Evolutionary conservation across 2,797 vertebrate species (phyloP), one percentile per base, ranked within the genome.

Genomic region (Channallabes apus): DNA sequence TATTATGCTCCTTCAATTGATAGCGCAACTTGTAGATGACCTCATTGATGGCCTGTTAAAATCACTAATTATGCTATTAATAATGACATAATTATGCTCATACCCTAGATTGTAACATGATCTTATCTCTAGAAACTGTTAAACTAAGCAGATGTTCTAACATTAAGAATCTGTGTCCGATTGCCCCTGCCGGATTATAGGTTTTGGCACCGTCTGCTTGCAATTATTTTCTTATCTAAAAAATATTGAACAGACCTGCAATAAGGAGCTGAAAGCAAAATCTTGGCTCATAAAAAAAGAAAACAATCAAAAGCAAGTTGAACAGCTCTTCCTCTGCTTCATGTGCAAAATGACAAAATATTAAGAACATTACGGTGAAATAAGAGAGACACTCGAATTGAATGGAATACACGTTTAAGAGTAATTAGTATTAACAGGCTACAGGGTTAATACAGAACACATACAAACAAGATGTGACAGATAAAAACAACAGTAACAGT

Each of bases 341-440:
- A 35, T 11, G 75, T 32, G 75, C 22, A 58, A 51, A 11, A 58
- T 32, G 6, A 58, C 14, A 56, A 58, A 56, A 18, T 76, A 7
- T 27, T 54, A 2, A 11, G 17, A 75, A 58, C 22, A 58, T 11
- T 20, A 32, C 3, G 9, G 1, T 38, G 12, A 38, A 67, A 20
- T n/a, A 12, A 80, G 3, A 65, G 4, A 62, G 15, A 64, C 75
- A 54, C 62, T 3, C 62, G 41, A 54, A 32, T 22, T 14, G 41
- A 80, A 67, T 22, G 22, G 41, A 29, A 67, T 81, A 81, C 79
- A 67, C 27, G 62, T 81, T 67, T 81, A 80, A 65, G 62, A 51
- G 41, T 80, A 67, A 29, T 29, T 7, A 6, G 67, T 46, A 81
- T 32, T 64, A 81, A 4, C 46, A 51, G 46, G 46, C 41, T 67